A percentile compares a stretch with the other conserved stretches of the same genome.
phyloP scores from a whole-genome alignment of 2,888 invertebrate species.

The Trachelus troglodyta region DNA sequence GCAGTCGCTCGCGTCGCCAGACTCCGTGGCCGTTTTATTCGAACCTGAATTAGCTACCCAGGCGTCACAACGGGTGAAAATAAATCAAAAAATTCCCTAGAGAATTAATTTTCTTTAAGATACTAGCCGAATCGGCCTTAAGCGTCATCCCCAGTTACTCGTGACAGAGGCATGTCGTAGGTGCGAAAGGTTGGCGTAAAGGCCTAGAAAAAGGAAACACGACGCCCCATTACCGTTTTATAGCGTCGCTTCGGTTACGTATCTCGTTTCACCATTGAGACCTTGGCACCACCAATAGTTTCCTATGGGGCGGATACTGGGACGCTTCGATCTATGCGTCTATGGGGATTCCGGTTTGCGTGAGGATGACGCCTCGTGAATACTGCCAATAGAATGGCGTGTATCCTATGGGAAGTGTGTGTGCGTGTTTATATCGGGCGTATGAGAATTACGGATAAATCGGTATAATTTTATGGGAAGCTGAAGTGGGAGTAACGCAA shows the following conservation, averaged over 20 bases:
- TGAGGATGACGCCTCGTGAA: neutral
- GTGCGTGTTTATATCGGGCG: neutral
- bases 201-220: constrained; percentile 60
- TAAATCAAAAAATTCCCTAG: neutral
- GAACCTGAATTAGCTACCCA: neutral
- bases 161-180: neutral
- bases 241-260: constrained; percentile 62
- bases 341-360: neutral
- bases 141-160: neutral
- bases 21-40: neutral
- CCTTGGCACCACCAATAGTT: constrained; percentile 63
- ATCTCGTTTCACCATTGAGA: constrained; percentile 64
- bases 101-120: neutral
- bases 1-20: neutral
- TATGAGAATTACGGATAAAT: neutral
- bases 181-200: constrained; percentile 21
- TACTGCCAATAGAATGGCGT: neutral
- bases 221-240: constrained; percentile 66
- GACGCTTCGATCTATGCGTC: constrained; percentile 49
- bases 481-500: neutral
- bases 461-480: neutral
- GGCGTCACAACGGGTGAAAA: neutral
- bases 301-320: constrained; percentile 44
- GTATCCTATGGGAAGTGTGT: neutral
- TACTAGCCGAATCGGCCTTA: neutral